Percentiles rank a stretch among this genome's conserved stretches.
Conservation (phyloP, 1,140 invertebrate genomes). For the Hylaeus anthracinus region DNA sequence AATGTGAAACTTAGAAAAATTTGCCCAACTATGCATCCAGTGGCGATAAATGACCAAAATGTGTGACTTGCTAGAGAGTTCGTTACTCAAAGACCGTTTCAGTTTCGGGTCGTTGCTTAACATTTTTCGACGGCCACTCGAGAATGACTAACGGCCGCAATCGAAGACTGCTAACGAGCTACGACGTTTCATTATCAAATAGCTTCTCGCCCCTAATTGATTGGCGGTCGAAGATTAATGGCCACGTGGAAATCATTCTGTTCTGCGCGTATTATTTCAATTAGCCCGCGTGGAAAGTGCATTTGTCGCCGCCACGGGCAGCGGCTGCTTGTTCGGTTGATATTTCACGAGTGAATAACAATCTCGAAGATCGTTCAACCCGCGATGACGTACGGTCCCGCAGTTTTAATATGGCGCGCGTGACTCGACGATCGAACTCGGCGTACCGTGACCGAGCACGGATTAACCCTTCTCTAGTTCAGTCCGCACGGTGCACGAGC, state of each 20-base stretch:
- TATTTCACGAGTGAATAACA: conserved; percentile 3
- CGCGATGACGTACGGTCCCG: not conserved
- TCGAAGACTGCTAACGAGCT: conserved; percentile 33
- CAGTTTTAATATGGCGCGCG: not conserved
- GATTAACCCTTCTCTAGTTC: too few species aligned
- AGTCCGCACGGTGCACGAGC: too few species aligned
- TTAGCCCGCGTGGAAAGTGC: conserved; percentile 5
- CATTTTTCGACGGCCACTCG: not conserved
- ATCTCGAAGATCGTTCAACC: not conserved
- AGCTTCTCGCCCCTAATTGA: conserved; percentile 21
- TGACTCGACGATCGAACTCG: not conserved
- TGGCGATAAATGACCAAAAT: too few species aligned
- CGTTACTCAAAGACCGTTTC: not conserved
- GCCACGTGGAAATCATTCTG: conserved; percentile 12
- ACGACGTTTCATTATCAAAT: conserved; percentile 36
- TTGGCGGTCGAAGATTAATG: conserved; percentile 18
- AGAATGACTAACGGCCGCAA: conserved; percentile 13
- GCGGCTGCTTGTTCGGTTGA: not conserved
- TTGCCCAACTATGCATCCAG: too few species aligned
- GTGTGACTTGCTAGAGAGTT: too few species aligned
- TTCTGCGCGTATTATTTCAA: conserved; percentile 31
- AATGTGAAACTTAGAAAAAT: too few species aligned
- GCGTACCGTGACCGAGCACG: conserved; percentile 1
- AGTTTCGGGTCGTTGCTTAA: not conserved
- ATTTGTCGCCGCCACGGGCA: not conserved